Evolutionary conservation across 1,140 invertebrate species (phyloP).

Genomic region (Brachionus rubens): DNA sequence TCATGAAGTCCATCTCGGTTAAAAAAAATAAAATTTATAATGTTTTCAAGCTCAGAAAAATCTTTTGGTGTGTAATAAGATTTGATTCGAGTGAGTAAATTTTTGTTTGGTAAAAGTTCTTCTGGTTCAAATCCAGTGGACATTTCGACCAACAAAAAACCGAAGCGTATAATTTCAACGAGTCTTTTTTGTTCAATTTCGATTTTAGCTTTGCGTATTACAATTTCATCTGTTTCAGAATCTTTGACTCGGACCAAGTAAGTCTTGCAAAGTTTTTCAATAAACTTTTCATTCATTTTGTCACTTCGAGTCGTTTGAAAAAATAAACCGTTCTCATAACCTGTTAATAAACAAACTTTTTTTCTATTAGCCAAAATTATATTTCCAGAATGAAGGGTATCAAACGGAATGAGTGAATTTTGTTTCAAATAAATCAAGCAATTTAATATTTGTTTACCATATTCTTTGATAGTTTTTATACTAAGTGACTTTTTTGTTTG

Average conservation of each 20-base stretch:
- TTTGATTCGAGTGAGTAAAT: neutral
- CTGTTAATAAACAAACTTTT: slow-evolving; percentile 24
- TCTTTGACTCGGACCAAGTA: slow-evolving; percentile 8
- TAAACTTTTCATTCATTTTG: slow-evolving; percentile 1
- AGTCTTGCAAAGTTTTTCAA: neutral
- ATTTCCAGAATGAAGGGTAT: slow-evolving; percentile 44
- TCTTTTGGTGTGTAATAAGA: neutral
- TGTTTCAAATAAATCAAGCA: slow-evolving; percentile 39
- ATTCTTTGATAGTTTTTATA: slow-evolving; percentile 33
- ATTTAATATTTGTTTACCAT: slow-evolving; percentile 31
- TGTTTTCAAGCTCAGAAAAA: neutral
- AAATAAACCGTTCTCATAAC: slow-evolving; percentile 30
- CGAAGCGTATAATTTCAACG: slow-evolving; percentile 12
- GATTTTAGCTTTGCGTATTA: neutral
- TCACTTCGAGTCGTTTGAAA: neutral
- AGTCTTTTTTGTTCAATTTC: slow-evolving; percentile 9
- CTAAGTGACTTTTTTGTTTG: neutral
- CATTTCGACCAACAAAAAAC: slow-evolving; percentile 21
- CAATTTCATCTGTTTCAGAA: neutral
- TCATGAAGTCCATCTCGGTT: neutral
- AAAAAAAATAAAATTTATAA: slow-evolving; percentile 34
- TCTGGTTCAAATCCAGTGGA: neutral
- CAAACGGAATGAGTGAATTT: neutral
- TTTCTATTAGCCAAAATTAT: slow-evolving; percentile 25
- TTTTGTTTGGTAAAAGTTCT: neutral